Evolutionary conservation across 2,888 invertebrate species (phyloP).

Genomic region (Orthonychiurus folsomi): DNA sequence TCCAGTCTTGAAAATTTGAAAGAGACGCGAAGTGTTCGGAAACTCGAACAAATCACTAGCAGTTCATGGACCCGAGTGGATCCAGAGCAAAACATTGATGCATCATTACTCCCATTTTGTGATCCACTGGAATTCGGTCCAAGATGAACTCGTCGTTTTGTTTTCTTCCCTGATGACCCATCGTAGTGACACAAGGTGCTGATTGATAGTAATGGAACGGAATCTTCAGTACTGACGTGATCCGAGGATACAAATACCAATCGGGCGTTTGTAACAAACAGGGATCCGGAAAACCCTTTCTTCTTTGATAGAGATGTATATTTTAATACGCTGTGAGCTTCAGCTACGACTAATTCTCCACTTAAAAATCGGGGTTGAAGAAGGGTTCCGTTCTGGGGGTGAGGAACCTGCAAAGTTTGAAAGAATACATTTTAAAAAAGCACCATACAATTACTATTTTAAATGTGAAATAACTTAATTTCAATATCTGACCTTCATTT

Average conservation of each 20-base stretch:
- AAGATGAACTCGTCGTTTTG: slow-evolving; percentile 23
- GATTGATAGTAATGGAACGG: slow-evolving; percentile 32
- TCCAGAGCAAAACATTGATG: slow-evolving; percentile 22
- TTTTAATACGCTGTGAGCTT: slow-evolving; percentile 71
- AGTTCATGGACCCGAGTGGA: slow-evolving; percentile 33
- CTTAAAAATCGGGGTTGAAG: slow-evolving; percentile 42
- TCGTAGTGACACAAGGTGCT: slow-evolving; percentile 35
- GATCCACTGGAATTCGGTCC: slow-evolving; percentile 15
- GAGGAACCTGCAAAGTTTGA: slow-evolving; percentile 25
- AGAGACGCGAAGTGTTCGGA: slow-evolving; percentile 29
- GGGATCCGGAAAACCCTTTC: slow-evolving; percentile 69
- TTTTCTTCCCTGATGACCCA: slow-evolving; percentile 24
- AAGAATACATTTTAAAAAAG: slow-evolving; percentile 5
- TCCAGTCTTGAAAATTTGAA: slow-evolving; percentile 74
- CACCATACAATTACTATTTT: background rate
- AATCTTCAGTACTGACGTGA: slow-evolving; percentile 39
- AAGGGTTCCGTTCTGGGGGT: slow-evolving; percentile 17
- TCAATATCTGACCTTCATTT: slow-evolving; percentile 31
- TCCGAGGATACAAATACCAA: slow-evolving; percentile 72
- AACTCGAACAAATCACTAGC: slow-evolving; percentile 34
- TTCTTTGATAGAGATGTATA: slow-evolving; percentile 70
- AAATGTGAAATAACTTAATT: background rate
- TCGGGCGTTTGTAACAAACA: slow-evolving; percentile 88
- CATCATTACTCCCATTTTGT: slow-evolving; percentile 7
- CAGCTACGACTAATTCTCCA: slow-evolving; percentile 74